Evolutionary conservation across 2,113 vertebrate species (phyloP).

Genomic region (human (Homo sapiens)): GRCh38 chr12:68656501-68657000

Average conservation of each 20-base stretch:
- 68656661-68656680: neutral
- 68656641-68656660: neutral
- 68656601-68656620: neutral
- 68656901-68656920: neutral
- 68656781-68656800: neutral
- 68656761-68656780: neutral
- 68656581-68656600: neutral
- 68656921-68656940: neutral
- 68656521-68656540: slow-evolving; percentile 7
- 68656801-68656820: neutral
- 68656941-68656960: neutral
- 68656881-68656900: neutral
- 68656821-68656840: neutral
- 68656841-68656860: neutral
- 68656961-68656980: slow-evolving; percentile 15
- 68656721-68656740: neutral
- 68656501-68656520: slow-evolving; percentile 44
- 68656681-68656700: neutral
- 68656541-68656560: neutral
- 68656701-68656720: neutral
- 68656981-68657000: neutral
- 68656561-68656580: neutral
- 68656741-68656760: neutral
- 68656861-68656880: slow-evolving; percentile 2
- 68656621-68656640: slow-evolving; percentile 8